Conservation (phyloP, 2,797 vertebrate genomes). For the Cygnus olor region DNA sequence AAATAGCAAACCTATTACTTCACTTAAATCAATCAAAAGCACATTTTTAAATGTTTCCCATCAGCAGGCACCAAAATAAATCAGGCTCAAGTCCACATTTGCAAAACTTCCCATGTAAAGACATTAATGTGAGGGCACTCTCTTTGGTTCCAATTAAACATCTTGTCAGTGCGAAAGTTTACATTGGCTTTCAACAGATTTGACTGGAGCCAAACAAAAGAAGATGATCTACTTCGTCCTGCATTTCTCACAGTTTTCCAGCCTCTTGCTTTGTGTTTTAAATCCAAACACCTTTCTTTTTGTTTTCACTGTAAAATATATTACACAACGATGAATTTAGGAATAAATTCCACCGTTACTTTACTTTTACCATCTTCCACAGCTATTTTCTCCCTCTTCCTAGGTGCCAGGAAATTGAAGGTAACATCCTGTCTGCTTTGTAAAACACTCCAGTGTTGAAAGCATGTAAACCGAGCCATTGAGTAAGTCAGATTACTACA, state of each 20-base stretch:
- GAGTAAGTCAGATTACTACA: neutral
- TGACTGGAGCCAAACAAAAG: neutral
- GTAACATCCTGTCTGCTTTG: neutral
- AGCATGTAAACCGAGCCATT: neutral
- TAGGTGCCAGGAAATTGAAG: neutral
- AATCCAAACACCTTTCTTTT: neutral
- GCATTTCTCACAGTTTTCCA: neutral
- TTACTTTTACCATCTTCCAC: neutral
- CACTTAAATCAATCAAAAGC: neutral
- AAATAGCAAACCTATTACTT: neutral
- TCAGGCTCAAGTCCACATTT: neutral
- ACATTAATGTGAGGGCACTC: neutral
- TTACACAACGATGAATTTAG: neutral
- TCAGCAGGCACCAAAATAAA: neutral
- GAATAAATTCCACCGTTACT: neutral
- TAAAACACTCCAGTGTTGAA: neutral
- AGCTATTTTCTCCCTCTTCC: neutral
- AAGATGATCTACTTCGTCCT: neutral
- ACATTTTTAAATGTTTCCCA: conserved; percentile 4
- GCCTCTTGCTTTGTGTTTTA: neutral
- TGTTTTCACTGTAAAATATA: neutral
- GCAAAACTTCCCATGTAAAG: neutral
- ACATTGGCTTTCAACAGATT: neutral
- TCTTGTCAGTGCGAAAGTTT: neutral
- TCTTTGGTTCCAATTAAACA: neutral